Evolutionary conservation across 2,888 invertebrate species (phyloP).

Genomic region (Lottia scabra): DNA sequence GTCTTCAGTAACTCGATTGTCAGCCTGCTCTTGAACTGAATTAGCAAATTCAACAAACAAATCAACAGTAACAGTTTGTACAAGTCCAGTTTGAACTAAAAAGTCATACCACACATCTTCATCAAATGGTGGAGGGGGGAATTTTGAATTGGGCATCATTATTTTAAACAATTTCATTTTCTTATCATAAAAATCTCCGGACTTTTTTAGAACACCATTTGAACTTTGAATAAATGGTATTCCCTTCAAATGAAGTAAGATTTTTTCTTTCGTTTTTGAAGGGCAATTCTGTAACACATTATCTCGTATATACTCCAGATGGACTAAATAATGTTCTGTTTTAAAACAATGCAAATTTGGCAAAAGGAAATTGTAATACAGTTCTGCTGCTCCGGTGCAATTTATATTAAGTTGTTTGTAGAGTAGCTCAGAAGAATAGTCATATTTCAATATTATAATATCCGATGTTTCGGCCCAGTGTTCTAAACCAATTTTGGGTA

Average conservation of each 20-base stretch:
- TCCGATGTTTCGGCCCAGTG: slow-evolving; percentile 11
- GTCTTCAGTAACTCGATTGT: slow-evolving; percentile 12
- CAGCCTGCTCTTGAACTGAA: slow-evolving; percentile 19
- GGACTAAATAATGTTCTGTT: neutral
- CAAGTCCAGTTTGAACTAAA: slow-evolving; percentile 27
- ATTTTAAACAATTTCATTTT: slow-evolving; percentile 35
- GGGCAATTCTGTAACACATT: neutral
- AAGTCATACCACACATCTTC: slow-evolving; percentile 18
- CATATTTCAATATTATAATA: slow-evolving; percentile 8
- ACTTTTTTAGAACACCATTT: slow-evolving; percentile 32
- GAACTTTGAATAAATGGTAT: slow-evolving; percentile 33
- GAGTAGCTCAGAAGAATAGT: slow-evolving; percentile 22
- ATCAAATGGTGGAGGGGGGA: slow-evolving; percentile 33
- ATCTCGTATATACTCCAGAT: slow-evolving; percentile 22
- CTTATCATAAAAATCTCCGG: slow-evolving; percentile 43
- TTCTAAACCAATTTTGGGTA: slow-evolving; percentile 16
- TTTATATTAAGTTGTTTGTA: slow-evolving; percentile 31
- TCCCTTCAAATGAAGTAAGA: slow-evolving; percentile 29
- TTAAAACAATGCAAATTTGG: slow-evolving; percentile 20
- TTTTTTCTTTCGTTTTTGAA: slow-evolving; percentile 16
- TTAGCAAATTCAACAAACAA: slow-evolving; percentile 33
- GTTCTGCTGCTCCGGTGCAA: neutral
- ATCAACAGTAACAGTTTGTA: slow-evolving; percentile 19
- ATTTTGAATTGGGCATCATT: slow-evolving; percentile 40
- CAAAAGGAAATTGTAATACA: slow-evolving; percentile 30